Evolutionary conservation across 2,113 vertebrate species (phyloP).

Genomic region (Epinephelus cyanopodus): DNA sequence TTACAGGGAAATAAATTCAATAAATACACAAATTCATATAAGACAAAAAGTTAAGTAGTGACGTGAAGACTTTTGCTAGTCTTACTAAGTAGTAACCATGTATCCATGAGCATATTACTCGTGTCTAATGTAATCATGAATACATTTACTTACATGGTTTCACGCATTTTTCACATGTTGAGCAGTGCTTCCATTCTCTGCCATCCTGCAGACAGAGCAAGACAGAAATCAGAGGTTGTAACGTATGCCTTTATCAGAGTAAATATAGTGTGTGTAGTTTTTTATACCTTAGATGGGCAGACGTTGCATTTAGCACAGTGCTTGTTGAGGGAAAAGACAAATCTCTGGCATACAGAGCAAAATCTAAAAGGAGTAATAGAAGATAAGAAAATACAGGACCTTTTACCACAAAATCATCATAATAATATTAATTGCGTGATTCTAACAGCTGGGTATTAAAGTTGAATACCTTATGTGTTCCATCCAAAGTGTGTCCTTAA

Average conservation of each 20-base stretch:
- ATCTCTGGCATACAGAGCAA: slow-evolving; percentile 89
- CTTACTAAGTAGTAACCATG: too few species aligned
- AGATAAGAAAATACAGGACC: neutral
- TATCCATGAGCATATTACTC: neutral
- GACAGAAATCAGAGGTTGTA: slow-evolving; percentile 27
- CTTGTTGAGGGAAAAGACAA: slow-evolving; percentile 89
- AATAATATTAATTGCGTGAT: too few species aligned
- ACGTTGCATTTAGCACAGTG: slow-evolving; percentile 91
- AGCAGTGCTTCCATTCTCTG: slow-evolving; percentile 93
- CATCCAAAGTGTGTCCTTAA: neutral
- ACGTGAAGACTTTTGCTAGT: neutral
- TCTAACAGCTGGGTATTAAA: neutral
- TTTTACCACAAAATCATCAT: neutral
- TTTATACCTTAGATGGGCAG: slow-evolving; percentile 94
- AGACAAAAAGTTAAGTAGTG: neutral
- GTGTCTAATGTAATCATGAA: neutral
- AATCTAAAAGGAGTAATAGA: slow-evolving; percentile 82
- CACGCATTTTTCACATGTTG: slow-evolving; percentile 90
- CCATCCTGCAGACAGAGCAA: slow-evolving; percentile 88
- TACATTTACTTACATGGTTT: slow-evolving; percentile 91
- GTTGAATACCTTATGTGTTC: neutral
- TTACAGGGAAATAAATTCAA: slow-evolving; percentile 55
- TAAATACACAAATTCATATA: neutral
- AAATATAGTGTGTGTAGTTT: too few species aligned
- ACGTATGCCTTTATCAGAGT: neutral